A percentile compares a stretch with the other conserved stretches of the same genome.
phyloP scores from a whole-genome alignment of 1,140 invertebrate species.

The Luehdorfia chinensis region DNA sequence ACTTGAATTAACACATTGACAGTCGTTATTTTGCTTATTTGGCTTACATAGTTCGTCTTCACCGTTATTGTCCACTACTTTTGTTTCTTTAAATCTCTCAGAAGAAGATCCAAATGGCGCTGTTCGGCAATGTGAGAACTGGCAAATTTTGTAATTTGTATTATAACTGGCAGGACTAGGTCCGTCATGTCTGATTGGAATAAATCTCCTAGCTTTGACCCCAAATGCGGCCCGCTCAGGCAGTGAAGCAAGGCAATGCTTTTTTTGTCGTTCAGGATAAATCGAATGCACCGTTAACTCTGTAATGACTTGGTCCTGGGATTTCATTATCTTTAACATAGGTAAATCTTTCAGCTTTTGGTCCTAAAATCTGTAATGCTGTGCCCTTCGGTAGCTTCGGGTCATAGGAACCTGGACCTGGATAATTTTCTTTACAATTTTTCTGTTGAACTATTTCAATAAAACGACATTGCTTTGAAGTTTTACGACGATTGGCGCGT shows the following conservation, averaged over 20 bases:
- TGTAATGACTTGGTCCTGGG: slow-evolving; percentile 48
- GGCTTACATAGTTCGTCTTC: slow-evolving; percentile 17
- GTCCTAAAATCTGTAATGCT: slow-evolving; percentile 32
- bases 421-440: slow-evolving; percentile 39
- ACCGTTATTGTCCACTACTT: slow-evolving; percentile 22
- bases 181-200: slow-evolving; percentile 31
- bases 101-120: slow-evolving; percentile 45
- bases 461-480: slow-evolving; percentile 49
- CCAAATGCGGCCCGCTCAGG: slow-evolving; percentile 43
- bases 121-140: slow-evolving; percentile 28
- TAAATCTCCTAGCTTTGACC: slow-evolving; percentile 44
- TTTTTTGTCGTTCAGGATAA: slow-evolving; percentile 18
- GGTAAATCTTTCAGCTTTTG: slow-evolving; percentile 41
- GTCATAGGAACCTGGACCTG: slow-evolving; percentile 47
- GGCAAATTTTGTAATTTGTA: slow-evolving; percentile 25
- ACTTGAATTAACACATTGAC: slow-evolving; percentile 23
- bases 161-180: slow-evolving; percentile 55
- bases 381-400: slow-evolving; percentile 35
- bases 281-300: slow-evolving; percentile 51
- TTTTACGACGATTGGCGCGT: slow-evolving; percentile 37
- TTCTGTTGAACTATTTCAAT: slow-evolving; percentile 52
- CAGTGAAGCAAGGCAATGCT: slow-evolving; percentile 34
- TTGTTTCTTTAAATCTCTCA: slow-evolving; percentile 37
- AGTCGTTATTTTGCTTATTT: slow-evolving; percentile 16
- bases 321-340: slow-evolving; percentile 23